phyloP scores from a whole-genome alignment of 2,797 vertebrate species.

The Pantherophis vulpinus region DNA sequence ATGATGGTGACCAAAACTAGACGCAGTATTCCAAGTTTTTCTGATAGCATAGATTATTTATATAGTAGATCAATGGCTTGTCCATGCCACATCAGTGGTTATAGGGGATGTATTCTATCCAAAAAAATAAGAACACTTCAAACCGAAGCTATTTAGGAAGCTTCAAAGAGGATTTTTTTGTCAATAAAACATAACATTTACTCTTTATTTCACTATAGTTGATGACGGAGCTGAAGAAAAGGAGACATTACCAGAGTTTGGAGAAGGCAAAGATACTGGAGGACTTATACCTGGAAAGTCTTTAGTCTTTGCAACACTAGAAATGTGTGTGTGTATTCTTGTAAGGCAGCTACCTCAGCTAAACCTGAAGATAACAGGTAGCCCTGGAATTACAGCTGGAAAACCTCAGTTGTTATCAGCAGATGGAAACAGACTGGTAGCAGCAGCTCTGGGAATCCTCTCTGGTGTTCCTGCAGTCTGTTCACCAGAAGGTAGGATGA shows the following conservation, averaged over 20 bases:
- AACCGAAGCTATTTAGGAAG: not conserved
- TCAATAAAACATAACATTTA: constrained; percentile 12
- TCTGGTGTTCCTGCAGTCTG: constrained; percentile 88
- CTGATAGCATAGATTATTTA: not conserved
- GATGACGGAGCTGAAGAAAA: constrained; percentile 95
- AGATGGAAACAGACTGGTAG: constrained; percentile 79
- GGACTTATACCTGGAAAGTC: constrained; percentile 89
- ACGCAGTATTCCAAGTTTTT: not conserved
- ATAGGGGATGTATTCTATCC: not conserved
- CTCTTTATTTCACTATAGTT: constrained; percentile 72
- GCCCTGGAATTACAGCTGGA: constrained; percentile 65
- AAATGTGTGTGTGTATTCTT: constrained; percentile 89
- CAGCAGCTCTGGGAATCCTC: constrained; percentile 83
- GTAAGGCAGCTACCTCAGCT: constrained; percentile 89
- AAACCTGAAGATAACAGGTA: constrained; percentile 85
- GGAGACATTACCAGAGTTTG: constrained; percentile 91
- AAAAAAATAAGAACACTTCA: not conserved
- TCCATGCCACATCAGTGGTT: not conserved
- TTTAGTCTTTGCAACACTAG: constrained; percentile 86
- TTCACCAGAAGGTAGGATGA: constrained; percentile 87
- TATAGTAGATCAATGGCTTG: not conserved
- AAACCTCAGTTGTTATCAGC: constrained; percentile 75
- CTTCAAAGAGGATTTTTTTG: not conserved
- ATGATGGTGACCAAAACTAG: not conserved
- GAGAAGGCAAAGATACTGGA: constrained; percentile 91